A percentile compares a stretch with the other conserved stretches of the same genome.
Evolutionary conservation across 2,888 invertebrate species (phyloP).

Genomic region (Siphonodentalium dalli): DNA sequence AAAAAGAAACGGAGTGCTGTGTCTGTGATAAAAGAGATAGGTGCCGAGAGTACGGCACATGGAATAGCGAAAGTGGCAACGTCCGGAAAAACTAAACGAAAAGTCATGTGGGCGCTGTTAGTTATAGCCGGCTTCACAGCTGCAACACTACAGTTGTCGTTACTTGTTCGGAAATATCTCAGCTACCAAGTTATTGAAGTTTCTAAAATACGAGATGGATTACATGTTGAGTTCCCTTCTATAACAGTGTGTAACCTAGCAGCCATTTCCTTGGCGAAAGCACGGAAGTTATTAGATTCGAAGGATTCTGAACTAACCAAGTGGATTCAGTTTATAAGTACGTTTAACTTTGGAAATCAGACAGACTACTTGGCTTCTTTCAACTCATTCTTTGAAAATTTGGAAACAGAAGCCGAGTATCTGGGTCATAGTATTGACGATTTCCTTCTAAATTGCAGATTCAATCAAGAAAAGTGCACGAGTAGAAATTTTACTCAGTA

Average conservation of each 20-base stretch:
- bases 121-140: constrained; percentile 58
- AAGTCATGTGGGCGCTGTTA: constrained; percentile 54
- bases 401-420: constrained; percentile 43
- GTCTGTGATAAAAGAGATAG: constrained; percentile 49
- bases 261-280: constrained; percentile 49
- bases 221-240: constrained; percentile 57
- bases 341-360: constrained; percentile 40
- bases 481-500: constrained; percentile 45
- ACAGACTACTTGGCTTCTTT: constrained; percentile 40
- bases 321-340: constrained; percentile 39
- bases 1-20: constrained; percentile 32
- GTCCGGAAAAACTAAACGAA: constrained; percentile 45
- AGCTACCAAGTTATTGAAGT: constrained; percentile 54
- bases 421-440: constrained; percentile 50
- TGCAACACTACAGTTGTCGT: constrained; percentile 52
- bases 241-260: constrained; percentile 59
- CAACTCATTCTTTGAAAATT: constrained; percentile 56
- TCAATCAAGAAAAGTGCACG: constrained; percentile 44
- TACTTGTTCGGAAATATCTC: constrained; percentile 52
- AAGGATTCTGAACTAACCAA: constrained; percentile 28
- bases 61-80: constrained; percentile 54
- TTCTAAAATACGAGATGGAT: constrained; percentile 53
- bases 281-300: constrained; percentile 32
- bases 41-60: constrained; percentile 56
- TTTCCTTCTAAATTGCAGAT: constrained; percentile 52